phyloP scores from a whole-genome alignment of 2,113 vertebrate genomes.

The Gymnogyps californianus region DNA sequence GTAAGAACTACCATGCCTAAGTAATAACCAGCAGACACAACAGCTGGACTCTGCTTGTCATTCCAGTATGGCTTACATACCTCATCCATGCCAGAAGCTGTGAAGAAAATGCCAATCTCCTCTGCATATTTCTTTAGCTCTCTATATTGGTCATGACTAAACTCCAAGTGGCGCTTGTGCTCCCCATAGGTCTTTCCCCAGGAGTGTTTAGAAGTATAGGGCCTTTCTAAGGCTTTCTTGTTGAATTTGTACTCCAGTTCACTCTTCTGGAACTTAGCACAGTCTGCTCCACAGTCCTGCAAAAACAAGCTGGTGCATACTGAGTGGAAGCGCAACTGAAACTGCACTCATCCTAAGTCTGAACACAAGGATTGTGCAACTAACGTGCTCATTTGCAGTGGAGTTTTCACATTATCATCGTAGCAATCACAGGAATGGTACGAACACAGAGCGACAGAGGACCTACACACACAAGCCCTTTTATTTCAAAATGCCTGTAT shows the following conservation, averaged over 20 bases:
- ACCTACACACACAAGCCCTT: neutral
- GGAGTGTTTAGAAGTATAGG: slow-evolving; percentile 86
- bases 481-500: neutral
- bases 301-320: neutral
- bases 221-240: slow-evolving; percentile 84
- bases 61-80: slow-evolving; percentile 60
- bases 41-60: neutral
- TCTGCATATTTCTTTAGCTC: slow-evolving; percentile 87
- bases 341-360: neutral
- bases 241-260: slow-evolving; percentile 94
- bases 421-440: neutral
- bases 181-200: slow-evolving; percentile 94
- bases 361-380: neutral
- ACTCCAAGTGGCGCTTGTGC: slow-evolving; percentile 93
- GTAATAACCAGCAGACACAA: neutral
- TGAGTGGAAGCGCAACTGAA: neutral
- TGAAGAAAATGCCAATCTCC: slow-evolving; percentile 93
- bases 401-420: neutral
- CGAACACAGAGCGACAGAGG: neutral
- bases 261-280: slow-evolving; percentile 98
- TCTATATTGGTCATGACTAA: slow-evolving; percentile 89
- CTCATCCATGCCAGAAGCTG: slow-evolving; percentile 98
- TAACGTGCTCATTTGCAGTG: neutral
- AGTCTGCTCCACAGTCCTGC: slow-evolving; percentile 93
- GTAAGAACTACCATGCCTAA: neutral